Evolutionary conservation across 2,888 invertebrate genomes (phyloP).

Genomic region (Allygus modestus): DNA sequence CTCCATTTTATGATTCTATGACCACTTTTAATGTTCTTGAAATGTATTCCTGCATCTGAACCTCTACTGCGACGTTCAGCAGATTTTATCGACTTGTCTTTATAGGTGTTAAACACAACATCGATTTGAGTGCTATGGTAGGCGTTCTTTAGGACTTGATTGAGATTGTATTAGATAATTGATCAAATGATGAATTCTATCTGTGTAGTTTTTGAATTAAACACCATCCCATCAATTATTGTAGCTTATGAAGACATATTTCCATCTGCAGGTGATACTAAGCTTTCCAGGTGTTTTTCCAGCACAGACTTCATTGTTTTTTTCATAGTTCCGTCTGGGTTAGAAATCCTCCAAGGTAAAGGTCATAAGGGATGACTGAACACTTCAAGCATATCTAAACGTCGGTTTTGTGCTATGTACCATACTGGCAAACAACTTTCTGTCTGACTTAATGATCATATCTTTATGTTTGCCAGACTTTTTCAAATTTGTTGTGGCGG

Average conservation of each 20-base stretch:
- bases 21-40: conserved; percentile 40
- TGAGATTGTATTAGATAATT: conserved; percentile 8
- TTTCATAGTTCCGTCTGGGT: conserved; percentile 6
- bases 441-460: conserved; percentile 24
- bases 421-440: conserved; percentile 28
- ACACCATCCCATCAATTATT: conserved; percentile 17
- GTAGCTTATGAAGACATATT: conserved; percentile 39
- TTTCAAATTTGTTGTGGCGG: conserved; percentile 5
- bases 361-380: conserved; percentile 8
- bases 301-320: conserved; percentile 21
- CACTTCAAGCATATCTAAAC: conserved; percentile 18
- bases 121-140: conserved; percentile 1
- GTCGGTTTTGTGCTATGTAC: conserved; percentile 12
- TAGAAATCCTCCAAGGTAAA: conserved; percentile 31
- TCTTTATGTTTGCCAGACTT: conserved; percentile 35
- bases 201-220: conserved; percentile 36
- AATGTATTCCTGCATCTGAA: conserved; percentile 34
- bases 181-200: conserved; percentile 33
- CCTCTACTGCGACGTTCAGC: conserved; percentile 36
- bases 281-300: conserved; percentile 6
- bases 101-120: conserved; percentile 1
- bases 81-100: background rate
- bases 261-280: background rate
- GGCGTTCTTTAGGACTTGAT: conserved; percentile 3
- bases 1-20: conserved; percentile 41